Conservation (phyloP, 2,113 vertebrate genomes). For the Hippocampus abdominalis region DNA sequence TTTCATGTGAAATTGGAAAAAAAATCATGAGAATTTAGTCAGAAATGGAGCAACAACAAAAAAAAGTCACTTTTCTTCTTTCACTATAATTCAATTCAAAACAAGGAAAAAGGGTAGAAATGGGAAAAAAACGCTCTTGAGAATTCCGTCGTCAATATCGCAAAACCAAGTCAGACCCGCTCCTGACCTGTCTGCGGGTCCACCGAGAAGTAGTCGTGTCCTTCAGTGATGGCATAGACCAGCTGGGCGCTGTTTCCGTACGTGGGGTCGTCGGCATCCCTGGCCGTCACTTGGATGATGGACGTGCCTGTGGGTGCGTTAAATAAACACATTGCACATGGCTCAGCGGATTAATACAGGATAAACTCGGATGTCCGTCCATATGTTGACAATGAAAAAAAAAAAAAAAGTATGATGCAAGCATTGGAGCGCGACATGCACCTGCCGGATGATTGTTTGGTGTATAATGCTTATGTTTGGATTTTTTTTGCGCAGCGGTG, state of each 20-base stretch:
- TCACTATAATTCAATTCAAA: too few species aligned
- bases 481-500: background rate
- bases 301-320: slow-evolving; percentile 64
- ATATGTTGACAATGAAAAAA: background rate
- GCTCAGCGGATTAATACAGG: background rate
- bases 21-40: too few species aligned
- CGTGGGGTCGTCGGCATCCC: slow-evolving; percentile 83
- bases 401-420: background rate
- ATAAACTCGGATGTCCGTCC: background rate
- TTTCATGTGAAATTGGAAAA: too few species aligned
- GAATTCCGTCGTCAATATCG: too few species aligned
- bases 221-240: slow-evolving; percentile 84
- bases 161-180: background rate
- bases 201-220: slow-evolving; percentile 86
- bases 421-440: background rate
- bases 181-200: slow-evolving; percentile 84
- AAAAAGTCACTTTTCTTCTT: too few species aligned
- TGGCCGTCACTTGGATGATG: slow-evolving; percentile 82
- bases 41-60: too few species aligned
- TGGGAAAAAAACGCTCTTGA: too few species aligned
- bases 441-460: background rate
- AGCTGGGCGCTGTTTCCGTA: slow-evolving; percentile 87
- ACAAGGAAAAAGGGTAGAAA: too few species aligned
- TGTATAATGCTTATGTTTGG: background rate
- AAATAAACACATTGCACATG: background rate